Base-by-base conservation (phyloP, 2,113 vertebrate species). In the Corythornis vintsioides region DNA sequence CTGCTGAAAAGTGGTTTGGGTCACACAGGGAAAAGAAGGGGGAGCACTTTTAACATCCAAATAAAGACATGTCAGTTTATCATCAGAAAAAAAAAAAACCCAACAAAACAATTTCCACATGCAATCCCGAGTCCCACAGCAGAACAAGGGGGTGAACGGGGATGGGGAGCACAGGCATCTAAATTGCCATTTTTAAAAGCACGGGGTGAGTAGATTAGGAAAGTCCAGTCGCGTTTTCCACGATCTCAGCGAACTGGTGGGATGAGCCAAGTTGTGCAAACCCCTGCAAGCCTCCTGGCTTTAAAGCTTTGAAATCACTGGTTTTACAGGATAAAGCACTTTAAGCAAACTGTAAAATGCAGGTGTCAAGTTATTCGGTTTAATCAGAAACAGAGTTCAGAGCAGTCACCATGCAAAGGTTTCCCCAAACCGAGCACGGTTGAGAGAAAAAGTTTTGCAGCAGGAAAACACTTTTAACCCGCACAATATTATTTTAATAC, bases 31-130 rank as follows among this genome's bases (percentile, higher is more conserved):
- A 25, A 64, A 57, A 35, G 21, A 31, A 29, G 93, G 95, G 92
- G 94, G 89, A 97, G 97, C 88, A 13, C 90, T 96, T 95, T 84
- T 88, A 94, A 91, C 92, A 94, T 85, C 97, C 95, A 93, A 96
- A 96, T 90, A 97, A 96, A 97, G 94, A 61, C 71, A 53, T 78
- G 88, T 57, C 95, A 89, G 76, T 88, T 96, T 92, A 90, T 93
- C 85, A 94, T 7, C 82, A 80, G 3, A 12, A 61, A 43, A 66
- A 43, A 60, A 15, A 50, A 38, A 10, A 38, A 50, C 22, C 48
- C 21, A 48, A 48, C 11, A 22, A 20, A 48, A 7, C 48, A 48
- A 24, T 2, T 4, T 31, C 55, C 1, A 0, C 72, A 3, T 19
- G 59, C 47, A 18, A 17, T 81, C 31, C 77, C 1, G 1, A 94